Conservation (phyloP, 1,140 invertebrate species). For the Druon quercuslanigerum region DNA sequence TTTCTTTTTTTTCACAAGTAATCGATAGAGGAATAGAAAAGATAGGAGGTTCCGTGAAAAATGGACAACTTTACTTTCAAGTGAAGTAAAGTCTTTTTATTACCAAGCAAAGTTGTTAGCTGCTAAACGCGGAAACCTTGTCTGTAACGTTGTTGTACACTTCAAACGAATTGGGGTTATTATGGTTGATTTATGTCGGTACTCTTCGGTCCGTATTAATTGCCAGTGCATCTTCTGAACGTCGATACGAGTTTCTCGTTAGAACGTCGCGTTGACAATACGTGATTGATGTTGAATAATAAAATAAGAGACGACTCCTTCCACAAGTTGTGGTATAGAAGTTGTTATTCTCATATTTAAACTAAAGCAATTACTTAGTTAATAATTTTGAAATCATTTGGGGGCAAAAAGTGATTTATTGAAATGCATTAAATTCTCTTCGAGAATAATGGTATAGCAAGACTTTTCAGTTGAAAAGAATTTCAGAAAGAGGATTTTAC, state of each 20-base stretch:
- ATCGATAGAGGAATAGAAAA: neutral
- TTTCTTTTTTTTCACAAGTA: neutral
- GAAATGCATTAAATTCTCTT: too few species aligned
- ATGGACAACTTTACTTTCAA: neutral
- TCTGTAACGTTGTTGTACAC: constrained; percentile 19
- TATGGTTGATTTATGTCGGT: constrained; percentile 25
- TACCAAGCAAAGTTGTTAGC: constrained; percentile 21
- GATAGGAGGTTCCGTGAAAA: neutral
- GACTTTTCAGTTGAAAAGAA: too few species aligned
- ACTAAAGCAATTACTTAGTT: neutral
- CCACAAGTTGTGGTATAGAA: neutral
- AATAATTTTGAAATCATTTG: neutral
- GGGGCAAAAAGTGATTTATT: neutral
- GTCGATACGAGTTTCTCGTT: constrained; percentile 24
- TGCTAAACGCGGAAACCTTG: constrained; percentile 17
- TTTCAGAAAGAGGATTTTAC: too few species aligned
- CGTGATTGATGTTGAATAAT: constrained; percentile 26
- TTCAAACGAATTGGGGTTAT: constrained; percentile 21
- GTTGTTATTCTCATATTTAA: neutral
- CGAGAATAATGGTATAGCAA: too few species aligned
- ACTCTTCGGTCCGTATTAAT: constrained; percentile 18
- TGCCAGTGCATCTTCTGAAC: constrained; percentile 19
- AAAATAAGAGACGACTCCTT: neutral
- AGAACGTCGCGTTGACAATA: constrained; percentile 24
- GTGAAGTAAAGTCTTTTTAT: constrained; percentile 16